These are phyloP conservation scores for Oryzias woworae DNA, from an alignment of 2,113 vertebrate genomes.

Conservation along the genomic window DNA sequence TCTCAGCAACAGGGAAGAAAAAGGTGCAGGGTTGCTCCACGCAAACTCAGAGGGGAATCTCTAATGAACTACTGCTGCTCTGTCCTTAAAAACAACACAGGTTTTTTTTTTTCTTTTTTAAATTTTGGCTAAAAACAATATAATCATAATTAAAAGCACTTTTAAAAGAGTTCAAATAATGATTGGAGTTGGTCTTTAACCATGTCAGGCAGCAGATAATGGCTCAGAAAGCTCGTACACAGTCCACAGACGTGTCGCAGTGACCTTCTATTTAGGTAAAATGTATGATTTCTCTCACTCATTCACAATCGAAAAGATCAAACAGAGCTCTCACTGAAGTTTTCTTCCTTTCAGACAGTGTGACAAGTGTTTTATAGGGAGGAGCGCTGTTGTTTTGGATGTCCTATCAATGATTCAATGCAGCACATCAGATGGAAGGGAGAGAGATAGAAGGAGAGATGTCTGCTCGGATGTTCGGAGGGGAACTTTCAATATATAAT, in stretches of 20 bases:
- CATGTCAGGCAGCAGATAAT: neutral
- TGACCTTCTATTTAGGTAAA: constrained; percentile 10
- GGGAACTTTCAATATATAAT: constrained; percentile 74
- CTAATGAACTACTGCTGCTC: no score
- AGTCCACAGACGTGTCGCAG: neutral
- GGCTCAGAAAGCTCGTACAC: neutral
- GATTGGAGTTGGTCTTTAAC: no score
- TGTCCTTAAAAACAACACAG: no score
- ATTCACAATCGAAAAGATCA: constrained; percentile 39
- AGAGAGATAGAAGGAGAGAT: constrained; percentile 60
- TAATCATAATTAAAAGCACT: no score
- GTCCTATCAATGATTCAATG: constrained; percentile 80
- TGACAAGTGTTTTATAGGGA: constrained; percentile 75
- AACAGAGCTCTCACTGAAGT: constrained; percentile 30
- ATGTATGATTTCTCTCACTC: constrained; percentile 28
- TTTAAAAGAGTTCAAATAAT: no score
- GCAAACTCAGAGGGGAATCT: no score
- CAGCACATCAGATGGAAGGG: constrained; percentile 65
- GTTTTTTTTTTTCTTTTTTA: no score
- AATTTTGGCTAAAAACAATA: no score
- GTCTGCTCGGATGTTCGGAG: constrained; percentile 54
- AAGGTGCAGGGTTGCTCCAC: no score
- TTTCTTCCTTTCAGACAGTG: constrained; percentile 50
- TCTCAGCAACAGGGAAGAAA: no score
- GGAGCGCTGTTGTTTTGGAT: constrained; percentile 69